Conservation (phyloP, 2,888 invertebrate genomes). For the Habroteleia sp. region DNA sequence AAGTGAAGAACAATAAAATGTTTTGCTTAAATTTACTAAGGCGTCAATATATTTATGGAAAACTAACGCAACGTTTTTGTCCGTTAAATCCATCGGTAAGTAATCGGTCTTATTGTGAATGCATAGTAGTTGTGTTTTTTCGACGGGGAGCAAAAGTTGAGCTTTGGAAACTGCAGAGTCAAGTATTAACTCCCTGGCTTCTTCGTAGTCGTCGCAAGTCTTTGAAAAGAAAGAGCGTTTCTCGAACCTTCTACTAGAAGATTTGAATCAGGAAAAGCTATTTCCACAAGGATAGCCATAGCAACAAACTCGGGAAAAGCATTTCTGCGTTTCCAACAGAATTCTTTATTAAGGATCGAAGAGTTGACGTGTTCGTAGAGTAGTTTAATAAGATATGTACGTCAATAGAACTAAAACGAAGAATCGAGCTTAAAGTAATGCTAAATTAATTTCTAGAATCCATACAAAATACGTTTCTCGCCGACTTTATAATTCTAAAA, state of each 20-base stretch:
- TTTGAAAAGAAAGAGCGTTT: slow-evolving; percentile 45
- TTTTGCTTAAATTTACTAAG: background rate
- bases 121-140: slow-evolving; percentile 31
- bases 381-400: slow-evolving; percentile 68
- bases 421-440: slow-evolving; percentile 33
- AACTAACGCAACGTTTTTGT: background rate
- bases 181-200: slow-evolving; percentile 39
- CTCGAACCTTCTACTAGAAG: slow-evolving; percentile 10
- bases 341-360: slow-evolving; percentile 72
- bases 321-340: slow-evolving; percentile 68
- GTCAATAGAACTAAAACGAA: slow-evolving; percentile 40
- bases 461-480: slow-evolving; percentile 27
- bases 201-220: slow-evolving; percentile 39
- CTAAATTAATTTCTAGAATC: slow-evolving; percentile 51
- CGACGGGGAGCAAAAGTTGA: slow-evolving; percentile 42
- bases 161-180: slow-evolving; percentile 50
- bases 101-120: slow-evolving; percentile 51
- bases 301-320: slow-evolving; percentile 62
- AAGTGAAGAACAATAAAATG: too few species aligned
- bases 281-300: slow-evolving; percentile 28
- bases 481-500: slow-evolving; percentile 37
- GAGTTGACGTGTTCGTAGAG: slow-evolving; percentile 69
- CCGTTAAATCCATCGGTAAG: slow-evolving; percentile 6
- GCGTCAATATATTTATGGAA: background rate
- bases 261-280: slow-evolving; percentile 40